These are phyloP conservation scores for Caenorhabditis panamensis DNA, from an alignment of 2,888 invertebrate species.

Conservation along the genomic window DNA sequence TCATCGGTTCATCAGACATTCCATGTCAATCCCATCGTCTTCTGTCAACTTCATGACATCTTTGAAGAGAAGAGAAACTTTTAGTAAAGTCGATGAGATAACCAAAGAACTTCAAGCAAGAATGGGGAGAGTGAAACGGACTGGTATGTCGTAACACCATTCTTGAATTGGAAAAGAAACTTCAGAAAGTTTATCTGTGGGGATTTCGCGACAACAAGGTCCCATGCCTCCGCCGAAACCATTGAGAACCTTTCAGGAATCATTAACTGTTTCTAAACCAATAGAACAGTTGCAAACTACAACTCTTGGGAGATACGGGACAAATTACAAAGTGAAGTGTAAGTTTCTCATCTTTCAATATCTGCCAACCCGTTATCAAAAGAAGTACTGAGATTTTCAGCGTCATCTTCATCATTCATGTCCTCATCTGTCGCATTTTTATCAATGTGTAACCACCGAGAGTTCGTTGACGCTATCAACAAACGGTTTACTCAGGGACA, in stretches of 20 bases:
- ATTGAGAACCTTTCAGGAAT: slow-evolving; percentile 50
- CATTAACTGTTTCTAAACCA: background rate
- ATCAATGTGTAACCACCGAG: slow-evolving; percentile 57
- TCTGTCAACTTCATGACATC: slow-evolving; percentile 50
- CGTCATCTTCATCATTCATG: slow-evolving; percentile 55
- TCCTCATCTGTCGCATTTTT: slow-evolving; percentile 59
- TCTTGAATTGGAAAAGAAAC: background rate
- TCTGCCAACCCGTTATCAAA: no score
- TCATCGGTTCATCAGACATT: slow-evolving; percentile 36
- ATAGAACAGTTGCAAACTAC: slow-evolving; percentile 33
- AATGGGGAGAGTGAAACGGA: slow-evolving; percentile 55
- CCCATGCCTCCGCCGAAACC: slow-evolving; percentile 59
- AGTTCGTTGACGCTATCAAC: slow-evolving; percentile 60
- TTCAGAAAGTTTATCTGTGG: slow-evolving; percentile 55
- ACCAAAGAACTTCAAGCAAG: slow-evolving; percentile 51
- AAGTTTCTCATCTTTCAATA: background rate
- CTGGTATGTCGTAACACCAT: slow-evolving; percentile 25
- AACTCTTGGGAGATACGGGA: slow-evolving; percentile 28
- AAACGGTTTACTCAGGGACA: slow-evolving; percentile 64
- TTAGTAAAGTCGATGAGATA: slow-evolving; percentile 63
- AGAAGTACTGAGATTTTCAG: background rate
- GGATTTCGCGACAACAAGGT: slow-evolving; percentile 27
- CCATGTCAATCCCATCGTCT: slow-evolving; percentile 59
- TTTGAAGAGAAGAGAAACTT: slow-evolving; percentile 62
- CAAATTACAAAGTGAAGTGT: slow-evolving; percentile 34